Conservation (phyloP, 2,888 invertebrate species). For the Cataglyphis livida region DNA sequence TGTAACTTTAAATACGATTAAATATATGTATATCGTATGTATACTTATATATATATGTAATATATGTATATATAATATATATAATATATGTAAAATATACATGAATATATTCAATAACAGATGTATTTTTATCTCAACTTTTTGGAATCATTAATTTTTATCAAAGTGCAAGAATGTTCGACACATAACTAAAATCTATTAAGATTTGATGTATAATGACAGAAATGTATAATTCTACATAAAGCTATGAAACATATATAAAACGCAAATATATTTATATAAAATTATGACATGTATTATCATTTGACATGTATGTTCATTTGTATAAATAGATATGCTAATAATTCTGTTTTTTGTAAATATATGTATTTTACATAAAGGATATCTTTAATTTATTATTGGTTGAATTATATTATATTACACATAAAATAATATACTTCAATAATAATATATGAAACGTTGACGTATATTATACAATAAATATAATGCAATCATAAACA, state of each 20-base stretch:
- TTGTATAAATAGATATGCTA: not conserved
- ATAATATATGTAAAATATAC: too few relatives aligned
- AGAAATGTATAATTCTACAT: not conserved
- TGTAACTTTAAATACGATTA: constrained; percentile 65
- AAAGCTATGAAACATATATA: not conserved
- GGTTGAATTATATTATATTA: not conserved
- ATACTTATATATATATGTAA: constrained; percentile 60
- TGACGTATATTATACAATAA: not conserved
- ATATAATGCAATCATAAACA: not conserved
- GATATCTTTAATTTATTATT: too few relatives aligned
- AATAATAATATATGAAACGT: not conserved
- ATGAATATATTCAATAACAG: too few relatives aligned
- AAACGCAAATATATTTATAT: not conserved
- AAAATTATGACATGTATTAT: not conserved
- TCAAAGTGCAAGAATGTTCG: not conserved
- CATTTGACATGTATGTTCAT: not conserved
- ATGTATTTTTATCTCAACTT: not conserved
- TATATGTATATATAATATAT: too few relatives aligned
- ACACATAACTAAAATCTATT: not conserved
- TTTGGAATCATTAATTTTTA: not conserved
- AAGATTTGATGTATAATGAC: not conserved
- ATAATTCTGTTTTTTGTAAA: not conserved
- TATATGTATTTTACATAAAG: too few relatives aligned
- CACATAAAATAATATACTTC: not conserved
- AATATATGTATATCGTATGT: constrained; percentile 52